Conservation (phyloP, 2,797 vertebrate genomes). For the Sebastes kiyomatsui region DNA sequence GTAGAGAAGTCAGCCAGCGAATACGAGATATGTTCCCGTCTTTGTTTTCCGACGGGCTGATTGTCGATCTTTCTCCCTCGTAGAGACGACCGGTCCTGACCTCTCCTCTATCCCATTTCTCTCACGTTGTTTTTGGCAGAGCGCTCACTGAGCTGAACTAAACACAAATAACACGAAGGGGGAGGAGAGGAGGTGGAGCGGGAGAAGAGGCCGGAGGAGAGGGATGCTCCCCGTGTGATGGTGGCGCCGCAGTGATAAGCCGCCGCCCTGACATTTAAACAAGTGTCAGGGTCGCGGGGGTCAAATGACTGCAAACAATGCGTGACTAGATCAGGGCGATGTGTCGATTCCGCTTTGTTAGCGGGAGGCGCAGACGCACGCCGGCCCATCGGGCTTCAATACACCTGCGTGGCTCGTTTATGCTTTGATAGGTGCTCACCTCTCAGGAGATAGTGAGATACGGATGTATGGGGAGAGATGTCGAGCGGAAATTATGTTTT, state of each 20-base stretch:
- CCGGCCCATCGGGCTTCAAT: slow-evolving; percentile 8
- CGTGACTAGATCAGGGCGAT: slow-evolving; percentile 35
- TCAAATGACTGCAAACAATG: slow-evolving; percentile 62
- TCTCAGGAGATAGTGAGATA: slow-evolving; percentile 23
- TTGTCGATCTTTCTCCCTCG: slow-evolving; percentile 9
- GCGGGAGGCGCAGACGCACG: background rate
- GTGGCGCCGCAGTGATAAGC: slow-evolving; percentile 55
- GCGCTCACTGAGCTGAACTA: slow-evolving; percentile 45
- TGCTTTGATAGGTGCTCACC: slow-evolving; percentile 34
- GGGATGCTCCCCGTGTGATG: slow-evolving; percentile 15
- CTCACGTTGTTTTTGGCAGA: slow-evolving; percentile 47
- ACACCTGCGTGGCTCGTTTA: slow-evolving; percentile 14
- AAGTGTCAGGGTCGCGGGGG: slow-evolving; percentile 61
- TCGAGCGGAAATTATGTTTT: background rate
- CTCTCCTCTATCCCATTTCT: slow-evolving; percentile 39
- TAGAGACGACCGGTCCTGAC: slow-evolving; percentile 39
- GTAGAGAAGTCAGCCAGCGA: background rate
- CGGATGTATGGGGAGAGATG: background rate
- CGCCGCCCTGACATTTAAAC: slow-evolving; percentile 71
- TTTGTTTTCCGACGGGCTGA: slow-evolving; percentile 20
- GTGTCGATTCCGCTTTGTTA: slow-evolving; percentile 37
- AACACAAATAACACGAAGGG: slow-evolving; percentile 55
- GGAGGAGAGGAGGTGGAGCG: slow-evolving; percentile 10
- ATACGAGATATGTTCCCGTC: background rate
- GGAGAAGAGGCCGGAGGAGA: slow-evolving; percentile 4